Evolutionary conservation across 2,113 vertebrate species (phyloP).

Genomic region (Brienomyrus brachyistius): DNA sequence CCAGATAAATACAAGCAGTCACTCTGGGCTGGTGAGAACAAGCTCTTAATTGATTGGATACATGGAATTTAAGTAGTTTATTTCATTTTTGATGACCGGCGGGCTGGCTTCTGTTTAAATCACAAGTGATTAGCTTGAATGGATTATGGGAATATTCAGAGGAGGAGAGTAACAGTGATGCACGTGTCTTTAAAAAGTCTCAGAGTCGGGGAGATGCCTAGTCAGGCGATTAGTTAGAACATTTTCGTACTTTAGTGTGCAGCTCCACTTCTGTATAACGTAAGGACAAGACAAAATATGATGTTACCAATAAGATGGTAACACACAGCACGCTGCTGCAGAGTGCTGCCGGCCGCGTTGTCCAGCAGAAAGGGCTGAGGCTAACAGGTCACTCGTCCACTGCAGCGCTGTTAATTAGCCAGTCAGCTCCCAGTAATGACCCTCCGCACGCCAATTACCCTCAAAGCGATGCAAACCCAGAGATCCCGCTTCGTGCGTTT

Average conservation of each 20-base stretch:
- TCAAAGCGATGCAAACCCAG: conserved; percentile 33
- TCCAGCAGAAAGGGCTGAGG: conserved; percentile 18
- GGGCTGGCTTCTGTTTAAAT: not conserved
- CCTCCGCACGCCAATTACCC: conserved; percentile 46
- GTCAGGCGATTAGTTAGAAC: not conserved
- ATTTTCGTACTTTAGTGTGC: not conserved
- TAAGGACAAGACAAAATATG: not conserved
- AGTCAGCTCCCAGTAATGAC: conserved; percentile 43
- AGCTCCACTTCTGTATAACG: not conserved
- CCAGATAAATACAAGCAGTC: conserved; percentile 36
- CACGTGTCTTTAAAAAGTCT: not conserved
- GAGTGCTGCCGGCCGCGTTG: not conserved
- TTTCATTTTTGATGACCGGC: not conserved
- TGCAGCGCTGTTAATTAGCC: conserved; percentile 45
- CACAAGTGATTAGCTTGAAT: conserved; percentile 8
- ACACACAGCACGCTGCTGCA: not conserved
- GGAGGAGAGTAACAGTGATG: not conserved
- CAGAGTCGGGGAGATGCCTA: not conserved
- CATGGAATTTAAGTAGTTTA: conserved; percentile 15
- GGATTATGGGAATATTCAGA: conserved; percentile 7
- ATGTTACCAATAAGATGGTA: not conserved
- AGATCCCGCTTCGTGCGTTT: not conserved
- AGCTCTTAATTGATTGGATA: conserved; percentile 21
- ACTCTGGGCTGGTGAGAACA: conserved; percentile 30
- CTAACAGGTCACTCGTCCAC: not conserved